Base-by-base conservation (phyloP, 2,888 invertebrate genomes). In the Perizoma affinitatum region DNA sequence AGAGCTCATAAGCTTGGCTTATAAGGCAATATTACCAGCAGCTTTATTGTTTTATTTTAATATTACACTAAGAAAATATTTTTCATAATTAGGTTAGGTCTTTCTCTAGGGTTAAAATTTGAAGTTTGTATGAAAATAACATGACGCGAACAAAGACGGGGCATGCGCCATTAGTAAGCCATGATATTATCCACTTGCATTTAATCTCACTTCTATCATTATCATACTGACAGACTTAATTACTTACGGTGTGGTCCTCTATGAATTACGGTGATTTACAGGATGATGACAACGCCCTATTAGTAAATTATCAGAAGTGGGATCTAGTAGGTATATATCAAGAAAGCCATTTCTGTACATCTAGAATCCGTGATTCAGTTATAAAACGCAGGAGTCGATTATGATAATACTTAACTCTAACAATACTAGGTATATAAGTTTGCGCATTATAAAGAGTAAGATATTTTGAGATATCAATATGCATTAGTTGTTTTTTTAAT, bases 261-360 rank as follows among this genome's bases (percentile, higher is more conserved):
- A 52, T 61, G 54, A 61, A 61, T 56, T 42, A 53, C 41, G 41
- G 46, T 54, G 48, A 46, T 61, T 57, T 50, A 46, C 10, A 53
- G 56, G 53, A 49, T 61, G 46, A 49, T 61, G 53, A 54, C 49
- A 50, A 33, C 10, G 43, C 41, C 22, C 40, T 56, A 10, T 53
- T 53, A 48, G 56, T 52, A 35, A 46, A 49, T 40, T 53, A 53
- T 48, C 22, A 48, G 45, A 59, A 41, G 38, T 50, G 11, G 43
- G 40, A 44, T 54, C 10, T 8, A 42, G 11, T 22, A 22, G 22
- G 22, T 36, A 46, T 48, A 43, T 34, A 47, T 36, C 42, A 38
- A 36, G 35, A 3, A 50, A 33, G n/a, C 40, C 8, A 44, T 50
- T 50, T 36, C 38, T 35, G 5, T 33, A 38, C 40, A 50, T 10